phyloP scores from a whole-genome alignment of 2,888 invertebrate genomes.

The Cheiracanthium punctorium region DNA sequence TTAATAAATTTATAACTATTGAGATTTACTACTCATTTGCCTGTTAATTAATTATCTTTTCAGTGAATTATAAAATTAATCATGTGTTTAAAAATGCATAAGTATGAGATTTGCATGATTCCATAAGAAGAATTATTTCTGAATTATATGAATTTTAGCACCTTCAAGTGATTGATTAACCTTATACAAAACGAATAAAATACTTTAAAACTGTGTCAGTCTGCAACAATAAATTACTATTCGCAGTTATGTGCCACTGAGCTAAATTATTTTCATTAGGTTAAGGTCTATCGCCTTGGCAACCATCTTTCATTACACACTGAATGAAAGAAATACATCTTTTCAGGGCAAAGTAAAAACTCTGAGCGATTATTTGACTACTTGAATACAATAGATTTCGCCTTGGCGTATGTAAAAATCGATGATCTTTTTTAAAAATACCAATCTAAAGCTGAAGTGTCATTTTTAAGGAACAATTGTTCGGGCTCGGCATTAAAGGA shows the following conservation, averaged over 20 bases:
- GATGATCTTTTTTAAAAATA: not conserved
- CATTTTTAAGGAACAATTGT: not conserved
- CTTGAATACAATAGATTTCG: not conserved
- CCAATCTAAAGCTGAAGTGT: not conserved
- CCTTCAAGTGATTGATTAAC: too few relatives aligned
- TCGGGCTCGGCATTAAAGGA: not conserved
- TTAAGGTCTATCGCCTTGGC: conserved; percentile 15
- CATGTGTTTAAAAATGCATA: too few relatives aligned
- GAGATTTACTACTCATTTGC: too few relatives aligned
- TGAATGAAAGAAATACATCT: not conserved
- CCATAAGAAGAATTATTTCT: too few relatives aligned
- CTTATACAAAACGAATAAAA: too few relatives aligned
- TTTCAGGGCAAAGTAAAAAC: not conserved
- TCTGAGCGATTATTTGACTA: not conserved
- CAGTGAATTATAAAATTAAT: too few relatives aligned
- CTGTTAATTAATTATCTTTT: too few relatives aligned
- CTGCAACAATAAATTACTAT: not conserved
- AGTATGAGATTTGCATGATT: too few relatives aligned
- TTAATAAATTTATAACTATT: too few relatives aligned
- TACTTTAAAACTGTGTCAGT: not conserved
- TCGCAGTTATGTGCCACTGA: not conserved
- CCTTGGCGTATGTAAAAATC: not conserved
- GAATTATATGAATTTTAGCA: too few relatives aligned
- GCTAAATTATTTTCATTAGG: not conserved
- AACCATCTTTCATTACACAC: not conserved